phyloP scores from a whole-genome alignment of 2,888 invertebrate genomes.

The Tridacna crocea region DNA sequence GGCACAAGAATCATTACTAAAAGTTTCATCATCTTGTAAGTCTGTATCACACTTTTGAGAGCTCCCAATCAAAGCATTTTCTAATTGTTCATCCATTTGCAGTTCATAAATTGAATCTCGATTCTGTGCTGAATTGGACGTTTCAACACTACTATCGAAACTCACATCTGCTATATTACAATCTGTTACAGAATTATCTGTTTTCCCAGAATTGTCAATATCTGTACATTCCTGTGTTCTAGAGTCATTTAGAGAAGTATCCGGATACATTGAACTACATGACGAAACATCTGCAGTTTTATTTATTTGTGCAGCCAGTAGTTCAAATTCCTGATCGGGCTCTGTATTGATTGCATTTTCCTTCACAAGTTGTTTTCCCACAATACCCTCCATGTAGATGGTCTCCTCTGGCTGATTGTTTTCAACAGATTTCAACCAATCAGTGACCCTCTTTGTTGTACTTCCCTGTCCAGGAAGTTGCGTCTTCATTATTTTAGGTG shows the following conservation, averaged over 20 bases:
- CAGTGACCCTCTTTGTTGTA: constrained; percentile 79
- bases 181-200: constrained; percentile 45
- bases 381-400: constrained; percentile 59
- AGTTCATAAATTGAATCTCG: constrained; percentile 82
- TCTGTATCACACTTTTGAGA: constrained; percentile 68
- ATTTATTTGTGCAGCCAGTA: constrained; percentile 44
- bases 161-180: constrained; percentile 71
- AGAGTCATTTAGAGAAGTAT: constrained; percentile 61
- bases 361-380: constrained; percentile 49
- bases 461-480: constrained; percentile 69
- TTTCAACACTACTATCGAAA: constrained; percentile 74
- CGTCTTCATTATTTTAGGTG: constrained; percentile 65
- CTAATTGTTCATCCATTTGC: constrained; percentile 81
- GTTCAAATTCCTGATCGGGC: constrained; percentile 65
- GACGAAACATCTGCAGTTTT: constrained; percentile 59
- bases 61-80: constrained; percentile 59
- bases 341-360: constrained; percentile 68
- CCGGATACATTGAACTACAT: constrained; percentile 60
- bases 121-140: constrained; percentile 63
- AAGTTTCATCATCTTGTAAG: constrained; percentile 78
- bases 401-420: constrained; percentile 59
- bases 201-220: constrained; percentile 45
- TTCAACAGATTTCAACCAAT: constrained; percentile 82
- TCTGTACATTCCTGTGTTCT: constrained; percentile 50
- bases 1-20: constrained; percentile 75